A percentile compares a stretch with the other conserved stretches of the same genome.
Evolutionary conservation across 1,140 invertebrate genomes (phyloP).

Genomic region (Nylanderia fulva): DNA sequence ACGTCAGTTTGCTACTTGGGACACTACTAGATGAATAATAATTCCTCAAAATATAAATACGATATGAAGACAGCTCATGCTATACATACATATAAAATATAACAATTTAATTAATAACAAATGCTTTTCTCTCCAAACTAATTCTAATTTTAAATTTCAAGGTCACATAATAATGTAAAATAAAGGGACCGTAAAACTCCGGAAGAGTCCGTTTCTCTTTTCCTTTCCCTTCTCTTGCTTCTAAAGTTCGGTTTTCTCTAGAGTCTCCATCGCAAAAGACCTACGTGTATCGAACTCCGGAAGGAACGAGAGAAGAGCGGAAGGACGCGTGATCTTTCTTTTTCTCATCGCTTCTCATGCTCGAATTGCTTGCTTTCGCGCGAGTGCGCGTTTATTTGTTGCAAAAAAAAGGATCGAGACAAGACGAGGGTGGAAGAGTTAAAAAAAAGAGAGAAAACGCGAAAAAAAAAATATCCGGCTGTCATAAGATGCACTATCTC

Average conservation of each 20-base stretch:
- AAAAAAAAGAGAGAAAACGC: slow-evolving; percentile 44
- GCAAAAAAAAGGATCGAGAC: slow-evolving; percentile 48
- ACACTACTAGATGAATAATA: too few relatives aligned
- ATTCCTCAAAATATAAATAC: too few relatives aligned
- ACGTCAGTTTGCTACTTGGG: too few relatives aligned
- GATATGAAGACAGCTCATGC: too few relatives aligned
- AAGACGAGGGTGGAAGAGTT: slow-evolving; percentile 52
- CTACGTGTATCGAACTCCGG: slow-evolving; percentile 45
- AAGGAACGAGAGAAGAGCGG: slow-evolving; percentile 9
- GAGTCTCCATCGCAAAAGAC: slow-evolving; percentile 24
- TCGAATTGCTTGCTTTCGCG: slow-evolving; percentile 57
- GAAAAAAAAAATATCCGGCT: slow-evolving; percentile 50
- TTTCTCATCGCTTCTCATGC: slow-evolving; percentile 49
- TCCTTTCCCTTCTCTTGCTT: not conserved
- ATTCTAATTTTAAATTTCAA: slow-evolving; percentile 14
- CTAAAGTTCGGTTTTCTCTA: slow-evolving; percentile 40
- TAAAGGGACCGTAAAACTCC: not conserved
- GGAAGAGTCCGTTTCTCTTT: not conserved
- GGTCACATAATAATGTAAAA: not conserved
- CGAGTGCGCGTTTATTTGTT: slow-evolving; percentile 64
- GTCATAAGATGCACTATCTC: slow-evolving; percentile 47
- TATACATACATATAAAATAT: too few relatives aligned
- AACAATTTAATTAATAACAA: slow-evolving; percentile 7
- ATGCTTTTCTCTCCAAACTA: too few relatives aligned
- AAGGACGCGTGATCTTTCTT: slow-evolving; percentile 43